These are phyloP conservation scores for Zygaena filipendulae DNA, from an alignment of 2,888 invertebrate genomes.

Conservation along the genomic window DNA sequence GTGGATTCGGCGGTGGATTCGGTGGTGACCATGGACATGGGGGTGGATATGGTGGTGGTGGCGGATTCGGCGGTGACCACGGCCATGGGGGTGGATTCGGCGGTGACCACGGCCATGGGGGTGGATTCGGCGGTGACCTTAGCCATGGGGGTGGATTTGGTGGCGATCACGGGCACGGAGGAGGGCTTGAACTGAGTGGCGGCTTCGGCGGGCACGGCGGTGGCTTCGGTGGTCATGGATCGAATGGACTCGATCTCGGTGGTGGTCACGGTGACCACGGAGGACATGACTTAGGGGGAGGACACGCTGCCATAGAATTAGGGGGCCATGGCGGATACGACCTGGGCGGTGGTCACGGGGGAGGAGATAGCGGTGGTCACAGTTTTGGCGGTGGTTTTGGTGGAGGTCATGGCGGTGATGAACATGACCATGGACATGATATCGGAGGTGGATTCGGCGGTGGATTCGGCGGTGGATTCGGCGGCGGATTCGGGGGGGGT, in stretches of 20 bases:
- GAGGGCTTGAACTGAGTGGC: slow-evolving; percentile 21
- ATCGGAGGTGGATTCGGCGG: slow-evolving; percentile 14
- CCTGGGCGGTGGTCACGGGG: slow-evolving; percentile 21
- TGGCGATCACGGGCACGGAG: slow-evolving; percentile 16
- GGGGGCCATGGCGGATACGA: slow-evolving; percentile 19
- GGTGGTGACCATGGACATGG: slow-evolving; percentile 16
- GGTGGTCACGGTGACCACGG: slow-evolving; percentile 19
- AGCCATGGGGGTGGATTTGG: slow-evolving; percentile 13
- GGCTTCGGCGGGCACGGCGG: slow-evolving; percentile 19
- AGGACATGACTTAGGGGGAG: slow-evolving; percentile 21
- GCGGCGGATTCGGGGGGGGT: slow-evolving; percentile 10
- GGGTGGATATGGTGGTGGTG: slow-evolving; percentile 17
- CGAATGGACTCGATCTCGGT: slow-evolving; percentile 23
- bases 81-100: slow-evolving; percentile 20
- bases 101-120: slow-evolving; percentile 22
- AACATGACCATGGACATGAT: slow-evolving; percentile 16
- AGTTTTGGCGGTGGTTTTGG: slow-evolving; percentile 13
- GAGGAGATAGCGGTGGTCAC: slow-evolving; percentile 13
- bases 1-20: slow-evolving; percentile 20
- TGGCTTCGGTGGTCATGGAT: slow-evolving; percentile 19
- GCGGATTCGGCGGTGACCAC: slow-evolving; percentile 17
- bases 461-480: slow-evolving; percentile 12
- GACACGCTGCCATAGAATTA: slow-evolving; percentile 20
- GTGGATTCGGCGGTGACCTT: slow-evolving; percentile 20
- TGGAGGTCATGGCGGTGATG: slow-evolving; percentile 17